phyloP scores from a whole-genome alignment of 2,113 vertebrate species.

The Bungarus multicinctus region DNA sequence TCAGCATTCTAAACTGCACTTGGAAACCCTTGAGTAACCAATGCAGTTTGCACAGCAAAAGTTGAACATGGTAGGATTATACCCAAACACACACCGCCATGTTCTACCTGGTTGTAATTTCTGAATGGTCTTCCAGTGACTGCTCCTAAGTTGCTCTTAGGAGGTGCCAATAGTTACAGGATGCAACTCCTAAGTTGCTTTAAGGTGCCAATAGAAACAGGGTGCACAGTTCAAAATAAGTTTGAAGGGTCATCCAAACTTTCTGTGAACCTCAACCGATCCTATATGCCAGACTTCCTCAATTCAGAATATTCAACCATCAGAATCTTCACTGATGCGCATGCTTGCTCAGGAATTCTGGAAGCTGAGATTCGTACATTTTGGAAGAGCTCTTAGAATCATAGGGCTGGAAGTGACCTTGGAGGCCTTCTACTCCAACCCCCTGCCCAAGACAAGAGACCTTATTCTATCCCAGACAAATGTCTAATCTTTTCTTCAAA shows the following conservation, averaged over 20 bases:
- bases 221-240: neutral
- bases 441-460: neutral
- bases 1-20: neutral
- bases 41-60: neutral
- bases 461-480: neutral
- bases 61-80: neutral
- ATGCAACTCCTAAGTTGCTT: neutral
- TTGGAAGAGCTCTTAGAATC: neutral
- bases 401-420: neutral
- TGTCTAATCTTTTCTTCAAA: neutral
- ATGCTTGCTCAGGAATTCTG: neutral
- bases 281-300: neutral
- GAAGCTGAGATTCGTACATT: neutral
- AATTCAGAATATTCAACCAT: neutral
- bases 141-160: neutral
- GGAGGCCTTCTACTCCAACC: neutral
- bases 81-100: neutral
- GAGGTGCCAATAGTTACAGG: neutral
- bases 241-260: neutral
- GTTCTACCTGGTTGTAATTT: neutral
- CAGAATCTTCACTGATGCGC: neutral
- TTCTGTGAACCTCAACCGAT: neutral
- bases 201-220: neutral
- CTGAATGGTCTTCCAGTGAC: neutral
- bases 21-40: neutral